Base-by-base conservation (phyloP, 1,140 invertebrate species). In the Cotesia typhae region DNA sequence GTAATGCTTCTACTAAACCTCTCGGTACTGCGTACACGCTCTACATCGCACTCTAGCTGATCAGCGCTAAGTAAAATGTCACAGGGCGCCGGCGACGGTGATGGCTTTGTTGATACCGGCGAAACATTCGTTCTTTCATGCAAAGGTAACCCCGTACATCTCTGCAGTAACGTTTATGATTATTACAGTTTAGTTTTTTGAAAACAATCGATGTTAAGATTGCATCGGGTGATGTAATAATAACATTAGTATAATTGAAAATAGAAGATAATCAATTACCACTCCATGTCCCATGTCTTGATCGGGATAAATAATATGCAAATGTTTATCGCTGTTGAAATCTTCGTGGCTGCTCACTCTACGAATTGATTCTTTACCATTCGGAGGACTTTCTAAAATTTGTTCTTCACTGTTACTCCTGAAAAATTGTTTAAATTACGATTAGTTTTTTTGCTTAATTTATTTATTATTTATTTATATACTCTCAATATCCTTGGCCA, bases 381-480 rank as follows among this genome's bases (percentile, higher is more conserved):
- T 83, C 9, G 80, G 79, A 35, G 78, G 79, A 64, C 82, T 84
- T 69, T 87, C 83, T 67, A 84, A 82, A 70, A 89, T 88, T 52
- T 86, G 82, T 80, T 91, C 92, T 80, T 93, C 92, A 74, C 92
- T 93, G 83, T 91, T 93, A 66, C 86, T 87, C 67, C 84, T 86
- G 68, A 4, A 78, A 76, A 76, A 70, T 28, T 61, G 68, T 4
- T 61, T 73, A 51, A 7, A 20, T 10, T 1, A 9, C 55, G 57
- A 14, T 9, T 65, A 37, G 17, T 64, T 12, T 12, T 9, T 7
- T 36, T 6, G 10, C 5, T 7, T 47, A 47, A 9, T 47, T 47
- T 9, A 47, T 10, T 0, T 6, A 9, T 47, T 7, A 47, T 7
- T 10, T 28, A 28, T 2, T 2, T 28, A 1, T 28, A 28, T 28